These are phyloP conservation scores for Drosophila differens DNA, from an alignment of 2,888 invertebrate species.

Conservation along the genomic window DNA sequence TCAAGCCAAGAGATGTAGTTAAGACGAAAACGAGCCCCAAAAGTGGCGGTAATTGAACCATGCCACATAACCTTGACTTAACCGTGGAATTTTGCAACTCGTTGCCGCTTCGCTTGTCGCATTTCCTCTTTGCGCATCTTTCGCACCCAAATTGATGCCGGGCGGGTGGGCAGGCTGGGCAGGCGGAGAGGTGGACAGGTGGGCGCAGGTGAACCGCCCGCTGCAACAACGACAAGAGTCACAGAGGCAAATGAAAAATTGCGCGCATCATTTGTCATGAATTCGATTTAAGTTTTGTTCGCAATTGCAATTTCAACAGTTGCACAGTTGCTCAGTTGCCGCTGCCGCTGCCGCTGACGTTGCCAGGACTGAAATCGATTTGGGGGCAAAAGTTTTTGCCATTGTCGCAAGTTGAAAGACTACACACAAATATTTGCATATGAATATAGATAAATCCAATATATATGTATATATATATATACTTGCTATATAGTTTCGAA, in stretches of 20 bases:
- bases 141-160: slow-evolving; percentile 15
- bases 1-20: slow-evolving; percentile 16
- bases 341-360: slow-evolving; percentile 1
- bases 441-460: background rate
- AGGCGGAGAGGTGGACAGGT: background rate
- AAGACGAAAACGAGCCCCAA: slow-evolving; percentile 35
- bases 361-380: slow-evolving; percentile 6
- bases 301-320: slow-evolving; percentile 41
- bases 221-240: slow-evolving; percentile 1
- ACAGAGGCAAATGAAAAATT: slow-evolving; percentile 63
- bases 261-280: slow-evolving; percentile 78
- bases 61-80: slow-evolving; percentile 73
- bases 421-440: slow-evolving; percentile 1
- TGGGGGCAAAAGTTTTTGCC: slow-evolving; percentile 16
- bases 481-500: background rate
- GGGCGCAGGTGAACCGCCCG: background rate
- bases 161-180: background rate
- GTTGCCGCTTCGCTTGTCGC: slow-evolving; percentile 39
- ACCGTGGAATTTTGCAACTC: slow-evolving; percentile 47
- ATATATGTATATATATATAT: background rate
- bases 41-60: slow-evolving; percentile 74
- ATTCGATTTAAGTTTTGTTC: slow-evolving; percentile 74
- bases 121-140: slow-evolving; percentile 20
- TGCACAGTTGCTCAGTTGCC: slow-evolving; percentile 14
- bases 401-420: slow-evolving; percentile 7